Evolutionary conservation across 2,888 invertebrate species (phyloP), one percentile per base, ranked within the genome.

Genomic region (Galeopsomyia nigrocyanea): DNA sequence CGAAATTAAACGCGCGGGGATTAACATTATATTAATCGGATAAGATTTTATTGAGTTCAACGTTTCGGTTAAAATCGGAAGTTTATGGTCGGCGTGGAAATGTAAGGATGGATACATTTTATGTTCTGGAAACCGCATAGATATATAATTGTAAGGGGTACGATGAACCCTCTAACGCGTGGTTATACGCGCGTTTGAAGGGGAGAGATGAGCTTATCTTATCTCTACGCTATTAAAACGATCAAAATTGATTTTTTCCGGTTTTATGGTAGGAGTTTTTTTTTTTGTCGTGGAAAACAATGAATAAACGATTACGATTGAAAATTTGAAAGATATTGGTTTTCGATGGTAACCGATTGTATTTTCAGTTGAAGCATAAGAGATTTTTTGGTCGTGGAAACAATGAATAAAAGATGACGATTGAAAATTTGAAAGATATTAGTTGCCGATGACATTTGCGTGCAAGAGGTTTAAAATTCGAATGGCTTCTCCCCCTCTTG

Each of bases 401-500:
- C 39, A 13, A 39, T 10, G 13, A 39, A 13, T 39, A 39, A 39
- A 39, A 3, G 39, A 26, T 26, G 2, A 1, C 39, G 7, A 39
- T 39, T 39, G 39, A 39, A 39, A 39, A 39, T 39, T 39, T 39
- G 10, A 39, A 39, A 9, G 13, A 1, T 39, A 39, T 39, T 39
- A 7, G 1, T 39, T 13, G 39, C 7, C 39, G 13, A 7, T 39
- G 39, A 31, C 31, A 31, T 31, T 7, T 39, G 10, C 39, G 13
- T 39, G 39, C 39, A 39, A 39, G 39, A 39, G 39, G 7, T 77
- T 71, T 70, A 75, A 76, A 78, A 76, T 78, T 74, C 75, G 77
- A 76, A 78, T 78, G 77, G 78, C 78, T 79, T 79, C 78, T 76
- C 7, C 7, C 7, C 31, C 39, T 10, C 39, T 13, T 7, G 1